Evolutionary conservation across 2,888 invertebrate genomes (phyloP), one percentile per base, ranked within the genome.

Genomic region (Aphidius colemani): DNA sequence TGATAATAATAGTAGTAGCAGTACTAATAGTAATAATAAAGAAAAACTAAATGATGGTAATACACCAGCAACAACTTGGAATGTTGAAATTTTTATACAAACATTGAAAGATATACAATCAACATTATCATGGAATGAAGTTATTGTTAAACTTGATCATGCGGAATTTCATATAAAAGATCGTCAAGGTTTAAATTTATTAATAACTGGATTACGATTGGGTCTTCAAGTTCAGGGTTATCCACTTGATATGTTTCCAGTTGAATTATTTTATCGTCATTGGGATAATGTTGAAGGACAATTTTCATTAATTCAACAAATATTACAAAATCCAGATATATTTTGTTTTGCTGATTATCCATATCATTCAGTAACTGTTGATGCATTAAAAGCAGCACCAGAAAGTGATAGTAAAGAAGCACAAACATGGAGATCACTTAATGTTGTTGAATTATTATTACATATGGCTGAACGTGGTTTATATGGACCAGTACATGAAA

Each of bases 271-370:
- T 69, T 98, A 95, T 82, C 88, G 94, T 53, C 89, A 91, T 68
- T 99, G 98, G 98, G 92, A 92, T 65, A 95, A 96, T 83, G 86
- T 93, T 30, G 96, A 98, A 79, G 95, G 96, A 53, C 97, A 94
- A 85, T 88, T 97, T 80, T 95, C 95, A 67, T 86, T 97, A 70
- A 87, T 98, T 49, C 89, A 91, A 67, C 90, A 92, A 71, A 92
- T 96, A 70, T 83, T 98, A 40, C 95, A 95, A 79, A 89, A 93
- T 83, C 90, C 95, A 0, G 98, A 98, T 79, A 88, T 98, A 70
- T 96, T 98, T 83, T 94, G 94, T 77, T 93, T 99, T 79, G 93
- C 94, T 43, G 97, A 98, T 80, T 92, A 93, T 82, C 92, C 94
- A 0, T 95, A 92, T 79, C 92, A 92, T 74, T 88, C 93, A 3